Evolutionary conservation across 2,888 invertebrate species (phyloP), one percentile per base, ranked within the genome.

Genomic region (Leucophenga maculata): DNA sequence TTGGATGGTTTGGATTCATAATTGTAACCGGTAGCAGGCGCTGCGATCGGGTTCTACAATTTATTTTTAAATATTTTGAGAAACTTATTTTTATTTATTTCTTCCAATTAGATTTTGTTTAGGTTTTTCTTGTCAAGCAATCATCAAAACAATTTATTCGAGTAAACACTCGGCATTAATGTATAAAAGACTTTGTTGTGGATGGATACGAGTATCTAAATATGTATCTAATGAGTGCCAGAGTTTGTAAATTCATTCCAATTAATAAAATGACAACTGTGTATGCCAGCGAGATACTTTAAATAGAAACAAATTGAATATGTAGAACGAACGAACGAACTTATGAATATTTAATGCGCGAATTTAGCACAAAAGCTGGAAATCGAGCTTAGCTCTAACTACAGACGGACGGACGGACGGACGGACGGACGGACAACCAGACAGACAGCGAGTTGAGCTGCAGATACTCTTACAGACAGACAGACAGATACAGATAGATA

Each of bases 221-320:
- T 26, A 26, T 26, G 3, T 26, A 26, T 26, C 26, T 26, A 26
- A 26, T 4, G 26, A 26, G 26, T 26, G 4, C 26, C 3, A 26
- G 26, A 3, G 26, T 26, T 74, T 77, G 67, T 74, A 76, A 82
- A 80, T 82, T 80, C 79, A 77, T 74, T 80, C 80, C 80, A 82
- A 82, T 80, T 82, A 80, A 82, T 80, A 74, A 73, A 48, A 50
- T 26, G 48, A 64, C 64, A 48, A 48, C 48, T 64, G 46, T 64
- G 46, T 46, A 11, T 46, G 46, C 72, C 75, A 80, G 76, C 78
- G 74, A 73, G 75, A 75, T n/a, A n/a, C n/a, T n/a, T n/a, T n/a
- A n/a, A n/a, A n/a, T 65, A 55, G 32, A 26, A 77, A 59, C 66
- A 66, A 65, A 69, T 52, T 32, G 31, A 59, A 16, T 66, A 60